phyloP scores from a whole-genome alignment of 2,797 vertebrate species.

The Schizopygopsis malacanthus region DNA sequence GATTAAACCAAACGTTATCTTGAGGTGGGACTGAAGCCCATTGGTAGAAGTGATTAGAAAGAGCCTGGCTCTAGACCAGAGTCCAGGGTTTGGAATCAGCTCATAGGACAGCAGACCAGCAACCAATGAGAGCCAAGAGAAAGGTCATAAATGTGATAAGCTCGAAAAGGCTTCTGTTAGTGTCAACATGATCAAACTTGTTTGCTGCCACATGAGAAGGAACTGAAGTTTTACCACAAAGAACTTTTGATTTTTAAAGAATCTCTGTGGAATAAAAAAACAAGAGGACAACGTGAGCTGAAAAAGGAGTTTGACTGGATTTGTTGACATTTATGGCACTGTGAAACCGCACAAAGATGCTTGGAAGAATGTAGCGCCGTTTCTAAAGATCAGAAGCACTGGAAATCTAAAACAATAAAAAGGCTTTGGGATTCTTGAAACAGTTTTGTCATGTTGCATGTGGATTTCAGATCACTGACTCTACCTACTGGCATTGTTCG shows the following conservation, averaged over 20 bases:
- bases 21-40: neutral
- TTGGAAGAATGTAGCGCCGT: neutral
- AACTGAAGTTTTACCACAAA: neutral
- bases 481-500: constrained; percentile 79
- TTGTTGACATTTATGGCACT: neutral
- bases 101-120: constrained; percentile 38
- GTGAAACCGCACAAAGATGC: neutral
- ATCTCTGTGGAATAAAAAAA: neutral
- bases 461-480: constrained; percentile 69
- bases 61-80: constrained; percentile 60
- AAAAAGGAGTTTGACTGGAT: neutral
- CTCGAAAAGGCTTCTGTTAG: neutral
- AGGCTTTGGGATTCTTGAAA: neutral
- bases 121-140: constrained; percentile 65
- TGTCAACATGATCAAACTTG: neutral
- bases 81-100: constrained; percentile 63
- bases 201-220: neutral
- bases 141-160: constrained; percentile 72
- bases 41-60: neutral
- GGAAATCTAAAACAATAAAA: neutral
- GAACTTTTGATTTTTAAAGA: neutral
- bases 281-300: neutral
- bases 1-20: neutral
- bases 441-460: constrained; percentile 23
- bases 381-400: neutral